Evolutionary conservation across 2,113 vertebrate genomes (phyloP).

Genomic region (Martes martes): DNA sequence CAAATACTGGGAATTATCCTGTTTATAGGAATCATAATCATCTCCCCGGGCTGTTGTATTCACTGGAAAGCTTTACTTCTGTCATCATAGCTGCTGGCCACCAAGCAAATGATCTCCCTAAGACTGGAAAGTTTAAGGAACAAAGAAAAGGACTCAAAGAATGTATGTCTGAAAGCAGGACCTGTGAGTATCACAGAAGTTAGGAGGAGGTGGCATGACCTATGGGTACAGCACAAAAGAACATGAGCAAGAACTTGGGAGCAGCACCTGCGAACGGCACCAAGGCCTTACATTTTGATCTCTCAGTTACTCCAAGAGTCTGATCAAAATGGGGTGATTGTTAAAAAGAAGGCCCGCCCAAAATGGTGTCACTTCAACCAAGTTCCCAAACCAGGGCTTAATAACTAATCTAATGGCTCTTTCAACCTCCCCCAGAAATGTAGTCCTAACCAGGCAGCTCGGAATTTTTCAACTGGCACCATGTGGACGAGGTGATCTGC

Average conservation of each 20-base stretch:
- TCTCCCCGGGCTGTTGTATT: background rate
- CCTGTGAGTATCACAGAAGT: background rate
- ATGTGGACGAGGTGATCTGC: background rate
- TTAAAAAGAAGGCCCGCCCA: background rate
- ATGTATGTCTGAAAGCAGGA: background rate
- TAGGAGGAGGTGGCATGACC: background rate
- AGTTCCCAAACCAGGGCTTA: background rate
- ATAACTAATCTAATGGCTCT: background rate
- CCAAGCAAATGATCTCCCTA: background rate
- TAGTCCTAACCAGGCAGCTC: background rate
- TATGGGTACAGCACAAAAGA: background rate
- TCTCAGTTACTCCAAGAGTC: background rate
- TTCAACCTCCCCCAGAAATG: background rate
- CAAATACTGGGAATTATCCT: background rate
- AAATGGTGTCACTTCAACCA: background rate
- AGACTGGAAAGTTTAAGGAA: background rate
- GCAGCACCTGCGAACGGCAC: background rate
- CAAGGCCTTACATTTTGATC: background rate
- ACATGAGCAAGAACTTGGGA: background rate
- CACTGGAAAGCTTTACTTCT: background rate
- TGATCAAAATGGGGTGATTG: background rate
- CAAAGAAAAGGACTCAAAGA: background rate
- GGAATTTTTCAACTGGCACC: background rate
- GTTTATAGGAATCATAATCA: background rate
- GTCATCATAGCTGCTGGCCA: background rate